phyloP scores from a whole-genome alignment of 2,113 vertebrate species.

The Pachycephala philippinensis region DNA sequence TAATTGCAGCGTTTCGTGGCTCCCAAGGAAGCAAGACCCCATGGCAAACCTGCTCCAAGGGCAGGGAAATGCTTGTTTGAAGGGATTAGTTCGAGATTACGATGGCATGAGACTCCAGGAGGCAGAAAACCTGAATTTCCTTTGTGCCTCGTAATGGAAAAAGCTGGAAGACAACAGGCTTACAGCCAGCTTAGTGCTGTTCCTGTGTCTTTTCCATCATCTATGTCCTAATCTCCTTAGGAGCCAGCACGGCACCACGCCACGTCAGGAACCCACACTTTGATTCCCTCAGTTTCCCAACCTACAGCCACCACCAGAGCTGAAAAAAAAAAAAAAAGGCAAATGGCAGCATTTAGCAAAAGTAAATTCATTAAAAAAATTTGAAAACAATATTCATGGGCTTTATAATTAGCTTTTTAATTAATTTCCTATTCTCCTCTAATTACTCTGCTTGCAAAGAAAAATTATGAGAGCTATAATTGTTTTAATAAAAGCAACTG shows the following conservation, averaged over 20 bases:
- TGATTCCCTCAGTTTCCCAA: neutral
- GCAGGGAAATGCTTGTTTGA: neutral
- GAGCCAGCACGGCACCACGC: neutral
- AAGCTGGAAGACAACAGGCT: conserved; percentile 65
- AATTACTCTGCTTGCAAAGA: neutral
- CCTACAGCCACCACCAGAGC: neutral
- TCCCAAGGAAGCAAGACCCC: neutral
- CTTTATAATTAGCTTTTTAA: conserved; percentile 42
- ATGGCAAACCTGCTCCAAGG: neutral
- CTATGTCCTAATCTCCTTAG: conserved; percentile 35
- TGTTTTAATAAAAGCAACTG: neutral
- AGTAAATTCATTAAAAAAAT: neutral
- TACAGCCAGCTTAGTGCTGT: conserved; percentile 56
- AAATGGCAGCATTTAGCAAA: neutral
- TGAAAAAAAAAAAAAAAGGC: neutral
- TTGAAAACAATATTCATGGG: neutral
- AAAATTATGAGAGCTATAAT: neutral
- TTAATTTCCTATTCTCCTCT: conserved; percentile 27
- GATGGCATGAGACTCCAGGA: conserved; percentile 3
- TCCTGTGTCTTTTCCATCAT: conserved; percentile 19
- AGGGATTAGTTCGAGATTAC: conserved; percentile 35
- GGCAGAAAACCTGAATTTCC: conserved; percentile 33
- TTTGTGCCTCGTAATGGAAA: conserved; percentile 36
- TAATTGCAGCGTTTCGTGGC: neutral
- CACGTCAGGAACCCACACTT: neutral